Percentiles rank a stretch among this genome's conserved stretches.
Evolutionary conservation across 2,888 invertebrate species (phyloP).

Genomic region (Sepioteuthis lessoniana): DNA sequence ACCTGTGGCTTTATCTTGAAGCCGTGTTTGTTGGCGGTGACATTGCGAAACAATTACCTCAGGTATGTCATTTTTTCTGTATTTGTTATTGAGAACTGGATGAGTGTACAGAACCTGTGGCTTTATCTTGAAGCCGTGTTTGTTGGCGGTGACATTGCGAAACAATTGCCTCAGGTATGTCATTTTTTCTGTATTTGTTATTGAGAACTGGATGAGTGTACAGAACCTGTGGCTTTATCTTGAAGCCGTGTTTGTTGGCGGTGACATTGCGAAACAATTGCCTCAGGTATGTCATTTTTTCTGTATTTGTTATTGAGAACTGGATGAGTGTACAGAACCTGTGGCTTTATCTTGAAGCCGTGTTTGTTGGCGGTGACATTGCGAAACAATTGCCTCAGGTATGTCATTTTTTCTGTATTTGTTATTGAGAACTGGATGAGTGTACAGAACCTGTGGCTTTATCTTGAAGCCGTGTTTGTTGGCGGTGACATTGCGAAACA

Average conservation of each 20-base stretch:
- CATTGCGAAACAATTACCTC: constrained; percentile 88
- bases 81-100: constrained; percentile 86
- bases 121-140: constrained; percentile 92
- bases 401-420: neutral
- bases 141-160: constrained; percentile 91
- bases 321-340: constrained; percentile 90
- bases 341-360: constrained; percentile 92
- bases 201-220: constrained; percentile 89
- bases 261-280: constrained; percentile 90
- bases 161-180: constrained; percentile 82
- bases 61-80: constrained; percentile 58
- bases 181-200: constrained; percentile 75
- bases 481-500: no score
- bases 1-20: constrained; percentile 91
- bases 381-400: constrained; percentile 85
- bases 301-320: constrained; percentile 82
- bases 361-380: constrained; percentile 93
- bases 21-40: constrained; percentile 94
- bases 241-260: constrained; percentile 92
- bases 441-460: no score
- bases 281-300: constrained; percentile 77
- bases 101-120: constrained; percentile 90
- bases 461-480: no score
- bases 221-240: constrained; percentile 92
- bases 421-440: no score